Evolutionary conservation across 1,140 invertebrate genomes (phyloP).

Genomic region (Tetramorium alpestre): DNA sequence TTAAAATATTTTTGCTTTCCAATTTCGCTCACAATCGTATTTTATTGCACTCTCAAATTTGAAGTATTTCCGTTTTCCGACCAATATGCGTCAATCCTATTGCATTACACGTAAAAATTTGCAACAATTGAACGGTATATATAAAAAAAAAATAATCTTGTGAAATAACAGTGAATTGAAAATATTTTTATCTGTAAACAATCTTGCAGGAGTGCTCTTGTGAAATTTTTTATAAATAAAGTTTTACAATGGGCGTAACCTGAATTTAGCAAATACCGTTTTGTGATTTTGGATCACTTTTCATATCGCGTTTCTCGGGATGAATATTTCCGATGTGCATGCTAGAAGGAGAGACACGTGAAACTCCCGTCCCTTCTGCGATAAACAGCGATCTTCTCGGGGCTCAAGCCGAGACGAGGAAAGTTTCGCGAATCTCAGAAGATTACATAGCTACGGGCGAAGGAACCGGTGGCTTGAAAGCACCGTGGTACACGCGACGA

Average conservation of each 20-base stretch:
- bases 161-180: not conserved
- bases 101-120: constrained; percentile 24
- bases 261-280: not conserved
- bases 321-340: not conserved
- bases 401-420: constrained; percentile 17
- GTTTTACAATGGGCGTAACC: not conserved
- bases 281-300: not conserved
- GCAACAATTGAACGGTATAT: not conserved
- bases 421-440: constrained; percentile 22
- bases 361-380: not conserved
- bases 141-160: constrained; percentile 14
- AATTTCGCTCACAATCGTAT: not conserved
- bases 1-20: constrained; percentile 43
- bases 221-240: not conserved
- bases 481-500: constrained; percentile 50
- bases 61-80: constrained; percentile 24
- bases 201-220: not conserved
- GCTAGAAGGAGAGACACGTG: not conserved
- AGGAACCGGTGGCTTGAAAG: constrained; percentile 31
- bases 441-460: constrained; percentile 30
- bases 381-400: constrained; percentile 50
- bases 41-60: constrained; percentile 33
- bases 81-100: constrained; percentile 27
- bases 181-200: not conserved
- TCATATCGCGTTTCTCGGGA: not conserved